Base-by-base conservation (phyloP, 1,140 invertebrate species). In the Drosophila pandora region DNA sequence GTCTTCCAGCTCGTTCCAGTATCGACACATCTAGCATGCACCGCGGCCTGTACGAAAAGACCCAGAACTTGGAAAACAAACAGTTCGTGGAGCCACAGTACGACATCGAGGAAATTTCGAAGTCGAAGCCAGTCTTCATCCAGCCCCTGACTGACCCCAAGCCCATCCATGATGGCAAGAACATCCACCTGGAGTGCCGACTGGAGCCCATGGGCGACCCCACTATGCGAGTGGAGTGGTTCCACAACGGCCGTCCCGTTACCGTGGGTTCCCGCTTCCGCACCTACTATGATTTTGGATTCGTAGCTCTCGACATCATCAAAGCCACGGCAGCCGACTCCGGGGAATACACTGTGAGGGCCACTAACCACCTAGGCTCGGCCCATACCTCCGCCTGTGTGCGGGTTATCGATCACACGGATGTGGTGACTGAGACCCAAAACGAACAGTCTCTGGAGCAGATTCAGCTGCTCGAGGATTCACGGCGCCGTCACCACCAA, bases 191-290 rank as follows among this genome's bases (percentile, higher is more conserved):
- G 47, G 97, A 98, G 91, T 97, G 97, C 78, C 94, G 97, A 47
- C 92, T 98, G 58, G 97, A 98, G 91, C 97, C 97, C 1, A 97
- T 97, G 95, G 96, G 96, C 23, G 97, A 98, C 93, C 97, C 97
- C n/a, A 97, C 97, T 1, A 97, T 98, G 96, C 94, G 96, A 83
- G 97, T 98, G 3, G 97, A 98, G 93, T 99, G 97, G 97, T 98
- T 96, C 93, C 96, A 97, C 69, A 98, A 99, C 92, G 97, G 97
- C 28, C 94, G 95, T 78, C 95, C 96, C 8, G 94, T 98, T 0
- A 97, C 96, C 7, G 96, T 97, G 58, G 96, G 96, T 49, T 98
- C 97, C 4, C 94, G 97, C 82, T 98, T 98, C 92, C 95, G 96
- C 88, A 98, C 97, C n/a, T 98, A 98, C 81, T 97, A 97, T 76